phyloP scores from a whole-genome alignment of 2,888 invertebrate species.

The Drosophila meridiana region DNA sequence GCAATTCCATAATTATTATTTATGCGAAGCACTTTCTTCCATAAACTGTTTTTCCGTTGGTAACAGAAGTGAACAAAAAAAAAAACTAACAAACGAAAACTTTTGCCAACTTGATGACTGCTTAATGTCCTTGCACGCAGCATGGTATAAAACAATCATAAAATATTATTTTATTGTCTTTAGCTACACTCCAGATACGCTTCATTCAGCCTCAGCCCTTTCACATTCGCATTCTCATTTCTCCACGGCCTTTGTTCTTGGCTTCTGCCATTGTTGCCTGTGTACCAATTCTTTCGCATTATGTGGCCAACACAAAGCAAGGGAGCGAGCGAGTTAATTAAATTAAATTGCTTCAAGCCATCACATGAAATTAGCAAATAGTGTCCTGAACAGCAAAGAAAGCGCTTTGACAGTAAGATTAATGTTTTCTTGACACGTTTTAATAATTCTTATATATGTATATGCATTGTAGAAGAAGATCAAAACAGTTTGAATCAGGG shows the following conservation, averaged over 20 bases:
- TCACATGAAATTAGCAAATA: constrained; percentile 21
- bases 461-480: background rate
- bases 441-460: background rate
- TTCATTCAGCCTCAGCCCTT: constrained; percentile 5
- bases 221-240: constrained; percentile 12
- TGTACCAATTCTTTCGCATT: constrained; percentile 42
- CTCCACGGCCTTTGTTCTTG: constrained; percentile 35
- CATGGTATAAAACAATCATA: constrained; percentile 53
- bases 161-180: constrained; percentile 61
- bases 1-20: constrained; percentile 34
- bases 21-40: constrained; percentile 25
- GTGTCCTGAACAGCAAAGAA: background rate
- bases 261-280: constrained; percentile 38
- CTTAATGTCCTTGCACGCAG: constrained; percentile 50
- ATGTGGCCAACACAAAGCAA: constrained; percentile 45
- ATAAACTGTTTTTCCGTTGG: constrained; percentile 22
- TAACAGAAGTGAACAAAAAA: background rate
- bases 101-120: constrained; percentile 49
- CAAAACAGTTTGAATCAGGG: background rate
- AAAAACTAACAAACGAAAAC: constrained; percentile 9
- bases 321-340: constrained; percentile 48
- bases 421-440: background rate
- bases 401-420: background rate
- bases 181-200: constrained; percentile 12
- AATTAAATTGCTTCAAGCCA: constrained; percentile 58